These are phyloP conservation scores for Microplitis mediator DNA, from an alignment of 1,140 invertebrate genomes.

Conservation along the genomic window DNA sequence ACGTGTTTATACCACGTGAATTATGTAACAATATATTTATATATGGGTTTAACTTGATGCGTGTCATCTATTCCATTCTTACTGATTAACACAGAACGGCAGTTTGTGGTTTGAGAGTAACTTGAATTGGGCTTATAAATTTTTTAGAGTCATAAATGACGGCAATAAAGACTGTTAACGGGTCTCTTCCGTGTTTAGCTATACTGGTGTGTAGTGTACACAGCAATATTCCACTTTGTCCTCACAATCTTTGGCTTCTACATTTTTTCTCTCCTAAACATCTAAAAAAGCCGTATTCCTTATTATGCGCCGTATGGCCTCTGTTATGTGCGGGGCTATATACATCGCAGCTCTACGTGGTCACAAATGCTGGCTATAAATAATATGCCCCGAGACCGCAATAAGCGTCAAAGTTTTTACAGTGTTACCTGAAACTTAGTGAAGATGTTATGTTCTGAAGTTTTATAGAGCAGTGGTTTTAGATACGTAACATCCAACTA, in stretches of 20 bases:
- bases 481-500: neutral
- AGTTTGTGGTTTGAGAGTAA: neutral
- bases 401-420: slow-evolving; percentile 34
- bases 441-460: neutral
- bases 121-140: slow-evolving; percentile 28
- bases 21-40: too few relatives aligned
- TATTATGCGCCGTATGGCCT: too few relatives aligned
- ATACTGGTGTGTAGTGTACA: too few relatives aligned
- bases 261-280: neutral
- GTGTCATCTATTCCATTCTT: neutral
- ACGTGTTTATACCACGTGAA: too few relatives aligned
- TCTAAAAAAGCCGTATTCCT: too few relatives aligned
- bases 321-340: slow-evolving; percentile 22
- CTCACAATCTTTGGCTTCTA: neutral
- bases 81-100: slow-evolving; percentile 11
- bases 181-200: neutral
- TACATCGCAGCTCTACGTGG: slow-evolving; percentile 16
- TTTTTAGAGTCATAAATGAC: slow-evolving; percentile 31
- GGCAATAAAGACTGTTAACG: slow-evolving; percentile 20
- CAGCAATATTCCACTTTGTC: neutral
- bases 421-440: slow-evolving; percentile 28
- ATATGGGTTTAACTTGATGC: neutral
- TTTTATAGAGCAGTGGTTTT: neutral
- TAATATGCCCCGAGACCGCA: slow-evolving; percentile 31
- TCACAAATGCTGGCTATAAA: slow-evolving; percentile 30